Base-by-base conservation (phyloP, 2,797 vertebrate genomes). In the Parauchenoglanis punctatus region DNA sequence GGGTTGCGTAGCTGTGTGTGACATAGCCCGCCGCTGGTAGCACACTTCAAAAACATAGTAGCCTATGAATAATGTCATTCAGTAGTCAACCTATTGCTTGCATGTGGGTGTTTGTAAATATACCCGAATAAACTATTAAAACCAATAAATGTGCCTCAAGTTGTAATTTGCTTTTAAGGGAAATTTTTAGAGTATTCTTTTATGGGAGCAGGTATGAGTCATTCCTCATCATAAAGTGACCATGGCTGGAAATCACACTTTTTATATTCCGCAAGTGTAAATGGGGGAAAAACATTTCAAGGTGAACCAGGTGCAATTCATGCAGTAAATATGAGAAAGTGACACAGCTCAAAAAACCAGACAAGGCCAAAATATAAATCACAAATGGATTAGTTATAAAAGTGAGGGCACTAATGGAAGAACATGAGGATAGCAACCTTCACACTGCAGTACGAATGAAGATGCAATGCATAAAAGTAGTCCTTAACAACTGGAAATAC, bases 41-140 rank as follows among this genome's bases (percentile, higher is more conserved):
- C 93, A 93, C 92, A 90, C 91, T 92, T 87, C 87, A 73, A 85
- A 91, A 88, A 91, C 93, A 92, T 90, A 88, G 90, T 94, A 93
- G 92, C 94, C 90, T 91, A 91, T 89, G 70, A 92, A 89, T 94
- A 93, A 92, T 93, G 92, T 95, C 93, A 88, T 93, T 95, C 94
- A 91, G 78, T 80, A 63, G 88, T 87, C 91, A 93, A 94, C 95
- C 92, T 91, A 91, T 86, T 92, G 94, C 94, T 94, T 96, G 96
- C 95, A 96, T 96, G 96, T 95, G 95, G 95, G 95, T 95, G 95
- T 96, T 95, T 96, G 95, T 96, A 96, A 95, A 96, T 96, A 96
- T 95, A 96, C 93, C 87, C 92, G 96, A 83, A 96, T 96, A 96
- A 96, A 96, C 68, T 75, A 88, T 63, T 46, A 65, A 89, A 90